Percentiles rank a stretch among this genome's conserved stretches.
Evolutionary conservation across 2,888 invertebrate genomes (phyloP).

Genomic region (Athalia cordata): DNA sequence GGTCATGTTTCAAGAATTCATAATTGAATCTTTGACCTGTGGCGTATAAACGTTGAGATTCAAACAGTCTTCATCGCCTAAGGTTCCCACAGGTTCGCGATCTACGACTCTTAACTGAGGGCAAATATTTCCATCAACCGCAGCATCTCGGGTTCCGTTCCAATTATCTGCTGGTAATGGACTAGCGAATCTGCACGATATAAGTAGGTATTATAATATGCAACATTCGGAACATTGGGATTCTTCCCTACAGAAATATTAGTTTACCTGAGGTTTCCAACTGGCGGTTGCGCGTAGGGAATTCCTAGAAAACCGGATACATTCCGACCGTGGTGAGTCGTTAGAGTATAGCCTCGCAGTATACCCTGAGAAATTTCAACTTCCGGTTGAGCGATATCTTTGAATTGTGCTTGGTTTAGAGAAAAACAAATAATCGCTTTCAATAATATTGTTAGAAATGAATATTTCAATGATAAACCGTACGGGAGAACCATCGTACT

Average conservation of each 20-base stretch:
- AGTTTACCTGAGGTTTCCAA: constrained; percentile 54
- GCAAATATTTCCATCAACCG: background rate
- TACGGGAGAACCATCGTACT: too few species aligned
- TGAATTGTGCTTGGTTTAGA: background rate
- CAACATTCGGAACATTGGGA: too few species aligned
- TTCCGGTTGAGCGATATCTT: background rate
- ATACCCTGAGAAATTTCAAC: constrained; percentile 41
- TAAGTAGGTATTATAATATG: too few species aligned
- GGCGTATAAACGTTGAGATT: constrained; percentile 36
- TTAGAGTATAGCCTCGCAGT: constrained; percentile 17
- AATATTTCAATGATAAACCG: background rate
- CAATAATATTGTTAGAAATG: background rate
- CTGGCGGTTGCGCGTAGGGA: constrained; percentile 57
- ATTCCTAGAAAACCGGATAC: constrained; percentile 54
- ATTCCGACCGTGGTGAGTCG: constrained; percentile 21
- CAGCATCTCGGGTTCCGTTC: constrained; percentile 21
- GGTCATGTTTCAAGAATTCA: background rate
- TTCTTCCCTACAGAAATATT: background rate
- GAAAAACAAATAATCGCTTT: background rate
- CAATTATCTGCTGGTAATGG: constrained; percentile 18
- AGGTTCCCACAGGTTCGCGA: too few species aligned
- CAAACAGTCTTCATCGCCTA: constrained; percentile 22
- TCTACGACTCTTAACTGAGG: background rate
- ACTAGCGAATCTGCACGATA: background rate
- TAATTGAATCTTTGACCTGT: background rate